Conservation (phyloP, 2,888 invertebrate genomes). For the Phengaris arion region DNA sequence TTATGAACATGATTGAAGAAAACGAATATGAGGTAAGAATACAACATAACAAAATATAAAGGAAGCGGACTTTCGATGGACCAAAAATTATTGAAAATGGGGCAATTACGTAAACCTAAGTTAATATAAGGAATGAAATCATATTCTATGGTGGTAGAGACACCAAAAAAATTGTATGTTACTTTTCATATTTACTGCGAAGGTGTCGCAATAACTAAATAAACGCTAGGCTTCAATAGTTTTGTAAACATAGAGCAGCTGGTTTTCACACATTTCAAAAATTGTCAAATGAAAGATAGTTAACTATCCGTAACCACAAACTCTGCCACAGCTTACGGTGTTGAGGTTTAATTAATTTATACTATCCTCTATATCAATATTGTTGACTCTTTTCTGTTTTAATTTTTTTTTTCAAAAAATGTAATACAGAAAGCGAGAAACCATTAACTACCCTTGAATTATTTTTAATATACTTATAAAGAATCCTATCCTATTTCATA, state of each 20-base stretch:
- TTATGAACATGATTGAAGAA: neutral
- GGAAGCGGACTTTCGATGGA: too few relatives aligned
- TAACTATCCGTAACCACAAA: slow-evolving; percentile 23
- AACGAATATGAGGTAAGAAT: too few relatives aligned
- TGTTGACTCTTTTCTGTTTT: neutral
- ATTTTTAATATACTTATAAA: neutral
- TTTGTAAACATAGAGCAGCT: neutral
- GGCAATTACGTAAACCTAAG: too few relatives aligned
- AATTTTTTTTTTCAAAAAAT: neutral
- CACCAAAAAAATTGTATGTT: neutral
- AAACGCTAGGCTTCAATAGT: neutral
- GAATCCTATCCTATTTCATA: neutral
- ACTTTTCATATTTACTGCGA: neutral
- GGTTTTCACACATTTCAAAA: neutral
- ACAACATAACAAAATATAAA: too few relatives aligned
- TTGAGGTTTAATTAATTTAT: neutral
- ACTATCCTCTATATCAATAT: neutral
- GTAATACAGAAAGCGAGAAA: neutral
- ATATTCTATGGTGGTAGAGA: too few relatives aligned
- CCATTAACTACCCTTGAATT: slow-evolving; percentile 6
- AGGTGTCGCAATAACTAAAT: neutral
- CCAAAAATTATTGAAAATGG: too few relatives aligned
- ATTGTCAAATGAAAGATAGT: neutral
- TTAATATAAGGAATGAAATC: too few relatives aligned
- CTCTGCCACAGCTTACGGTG: neutral